Percentiles rank a stretch among this genome's conserved stretches.
Evolutionary conservation across 2,113 vertebrate species (phyloP).

Genomic region (Nycticebus coucang): DNA sequence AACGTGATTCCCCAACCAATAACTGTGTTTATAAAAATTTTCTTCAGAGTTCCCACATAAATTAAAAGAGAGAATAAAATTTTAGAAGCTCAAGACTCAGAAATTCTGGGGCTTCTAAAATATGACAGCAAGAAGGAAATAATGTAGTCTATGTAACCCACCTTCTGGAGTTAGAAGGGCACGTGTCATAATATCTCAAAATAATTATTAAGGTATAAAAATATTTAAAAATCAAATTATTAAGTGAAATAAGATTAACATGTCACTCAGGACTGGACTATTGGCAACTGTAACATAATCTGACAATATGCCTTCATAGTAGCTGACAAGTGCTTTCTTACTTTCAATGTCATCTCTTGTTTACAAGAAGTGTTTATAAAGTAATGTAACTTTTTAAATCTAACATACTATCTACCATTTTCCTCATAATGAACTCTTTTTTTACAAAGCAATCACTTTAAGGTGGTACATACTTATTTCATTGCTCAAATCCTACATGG

Average conservation of each 20-base stretch:
- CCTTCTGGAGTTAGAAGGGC: not conserved
- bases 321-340: not conserved
- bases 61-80: not conserved
- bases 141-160: not conserved
- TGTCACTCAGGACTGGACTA: not conserved
- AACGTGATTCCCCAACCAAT: not conserved
- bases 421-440: not conserved
- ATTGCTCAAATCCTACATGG: not conserved
- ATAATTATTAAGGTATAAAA: slow-evolving; percentile 2
- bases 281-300: not conserved
- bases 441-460: not conserved
- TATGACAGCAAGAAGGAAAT: slow-evolving; percentile 10
- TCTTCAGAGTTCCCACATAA: not conserved
- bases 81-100: not conserved
- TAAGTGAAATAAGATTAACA: slow-evolving; percentile 35
- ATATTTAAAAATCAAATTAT: slow-evolving; percentile 1
- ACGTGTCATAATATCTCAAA: not conserved
- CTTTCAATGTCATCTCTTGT: not conserved
- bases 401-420: not conserved
- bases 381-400: slow-evolving; percentile 7
- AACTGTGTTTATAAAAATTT: slow-evolving; percentile 8
- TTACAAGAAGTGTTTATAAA: slow-evolving; percentile 48
- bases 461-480: not conserved
- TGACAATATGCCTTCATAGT: not conserved
- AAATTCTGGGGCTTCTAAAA: slow-evolving; percentile 33